Base-by-base conservation (phyloP, 2,113 vertebrate genomes). In the Reinhardtius hippoglossoides region DNA sequence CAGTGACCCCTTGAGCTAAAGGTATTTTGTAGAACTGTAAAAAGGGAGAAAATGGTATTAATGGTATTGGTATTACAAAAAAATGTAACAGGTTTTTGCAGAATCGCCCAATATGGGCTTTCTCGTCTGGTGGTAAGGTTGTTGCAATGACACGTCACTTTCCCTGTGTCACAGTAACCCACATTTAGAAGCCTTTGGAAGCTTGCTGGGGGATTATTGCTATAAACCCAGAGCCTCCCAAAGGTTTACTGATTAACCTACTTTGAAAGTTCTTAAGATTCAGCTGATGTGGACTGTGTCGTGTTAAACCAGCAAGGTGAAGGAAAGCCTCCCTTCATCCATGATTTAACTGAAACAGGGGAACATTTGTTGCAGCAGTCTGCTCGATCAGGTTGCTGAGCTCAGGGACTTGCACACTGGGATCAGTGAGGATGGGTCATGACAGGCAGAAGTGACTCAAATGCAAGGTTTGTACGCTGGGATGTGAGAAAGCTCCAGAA, bases 401-500 rank as follows among this genome's bases (percentile, higher is more conserved):
- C 74, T 76, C 69, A 9, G 67, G 55, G 65, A 62, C 61, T 72
- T 68, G 12, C 66, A 61, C 20, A 14, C 40, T 27, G 44, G 72
- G n/a, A 79, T 79, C 74, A 70, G 67, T 2, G 27, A 52, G 64
- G 68, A 89, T 80, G 60, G 58, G 59, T 69, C 70, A 21, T 67
- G 87, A 87, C 87, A 81, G 84, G 59, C 37, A 78, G 52, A 62
- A 74, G 66, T 90, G 90, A 92, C 76, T 92, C 84, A 90, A 55
- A 23, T 46, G 67, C 37, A 35, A 12, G 20, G 42, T 71, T 61
- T 31, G 71, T 69, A 60, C 55, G 37, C 48, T 20, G 61, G 21
- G 69, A 76, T 4, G 35, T 73, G 83, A 83, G 87, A 79, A 84
- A 65, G 31, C 46, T 58, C 40, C 61, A 76, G 60, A 87, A 71